Conservation (phyloP, 2,888 invertebrate species). For the Synanthedon vespiformis region DNA sequence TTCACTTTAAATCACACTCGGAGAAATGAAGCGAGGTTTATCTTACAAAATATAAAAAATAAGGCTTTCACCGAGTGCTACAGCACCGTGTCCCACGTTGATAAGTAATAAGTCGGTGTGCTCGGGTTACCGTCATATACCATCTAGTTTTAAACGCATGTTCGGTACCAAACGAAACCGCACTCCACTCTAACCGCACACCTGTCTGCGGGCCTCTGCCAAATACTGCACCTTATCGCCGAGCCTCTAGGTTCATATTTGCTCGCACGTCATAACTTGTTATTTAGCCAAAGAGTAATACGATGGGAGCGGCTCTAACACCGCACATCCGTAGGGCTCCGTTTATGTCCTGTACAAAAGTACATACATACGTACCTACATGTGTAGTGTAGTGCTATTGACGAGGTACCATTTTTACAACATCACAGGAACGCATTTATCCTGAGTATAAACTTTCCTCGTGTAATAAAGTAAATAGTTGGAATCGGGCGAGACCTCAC, state of each 20-base stretch:
- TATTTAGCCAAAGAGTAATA: constrained; percentile 13
- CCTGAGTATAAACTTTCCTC: neutral
- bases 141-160: constrained; percentile 19
- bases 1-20: no score
- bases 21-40: no score
- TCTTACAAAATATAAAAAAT: no score
- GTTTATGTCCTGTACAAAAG: neutral
- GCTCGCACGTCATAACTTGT: neutral
- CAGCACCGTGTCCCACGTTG: no score
- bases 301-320: constrained; percentile 28
- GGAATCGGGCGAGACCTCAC: constrained; percentile 8
- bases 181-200: constrained; percentile 17
- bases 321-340: constrained; percentile 21
- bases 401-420: neutral
- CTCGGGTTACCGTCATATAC: constrained; percentile 8
- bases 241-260: neutral
- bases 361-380: neutral
- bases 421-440: neutral
- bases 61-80: no score
- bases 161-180: constrained; percentile 18
- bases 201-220: neutral
- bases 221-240: neutral
- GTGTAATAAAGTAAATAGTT: constrained; percentile 1
- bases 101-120: neutral
- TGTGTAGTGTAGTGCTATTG: neutral